Evolutionary conservation across 2,888 invertebrate species (phyloP), one percentile per base, ranked within the genome.

Genomic region (Parnassius smintheus): DNA sequence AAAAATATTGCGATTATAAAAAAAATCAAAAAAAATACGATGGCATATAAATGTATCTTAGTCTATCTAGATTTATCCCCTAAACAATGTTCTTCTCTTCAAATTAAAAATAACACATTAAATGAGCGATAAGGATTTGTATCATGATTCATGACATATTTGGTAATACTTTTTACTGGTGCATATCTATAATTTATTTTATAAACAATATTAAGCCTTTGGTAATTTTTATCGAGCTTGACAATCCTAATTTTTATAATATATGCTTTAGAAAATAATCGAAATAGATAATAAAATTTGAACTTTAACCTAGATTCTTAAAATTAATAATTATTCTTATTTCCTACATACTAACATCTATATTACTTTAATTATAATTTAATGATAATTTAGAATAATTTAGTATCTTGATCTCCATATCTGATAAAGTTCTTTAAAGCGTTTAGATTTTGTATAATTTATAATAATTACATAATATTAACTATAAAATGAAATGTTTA

Each of bases 301-400:
- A 57, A 50, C 42, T 49, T 25, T 52, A 57, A 48, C n/a, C 48
- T 57, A 52, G 65, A 55, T 9, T 13, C 45, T 56, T 56, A 62
- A 13, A 13, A 52, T 44, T 46, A 22, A 12, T 52, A 49, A 59
- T 22, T 49, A 64, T 70, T 72, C 60, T 62, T 65, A 65, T 63
- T 67, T 65, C 67, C 72, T 74, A 70, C 12, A 48, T 53, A 64
- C 66, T 67, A 67, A 68, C 48, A 22, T 61, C 66, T 59, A 62
- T 18, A 45, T 54, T 62, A 58, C 44, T 66, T 73, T 73, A 70
- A 71, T 67, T 75, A 72, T 65, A 66, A 71, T 68, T 80, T 82
- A 80, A 82, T 75, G 74, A 78, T 88, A 88, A 86, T 88, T 88
- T 88, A 88, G 88, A 88, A 88, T 87, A 83, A 85, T 82, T 85